These are phyloP conservation scores for Hydropsyche tenuis DNA, from an alignment of 1,140 invertebrate species.

Conservation along the genomic window DNA sequence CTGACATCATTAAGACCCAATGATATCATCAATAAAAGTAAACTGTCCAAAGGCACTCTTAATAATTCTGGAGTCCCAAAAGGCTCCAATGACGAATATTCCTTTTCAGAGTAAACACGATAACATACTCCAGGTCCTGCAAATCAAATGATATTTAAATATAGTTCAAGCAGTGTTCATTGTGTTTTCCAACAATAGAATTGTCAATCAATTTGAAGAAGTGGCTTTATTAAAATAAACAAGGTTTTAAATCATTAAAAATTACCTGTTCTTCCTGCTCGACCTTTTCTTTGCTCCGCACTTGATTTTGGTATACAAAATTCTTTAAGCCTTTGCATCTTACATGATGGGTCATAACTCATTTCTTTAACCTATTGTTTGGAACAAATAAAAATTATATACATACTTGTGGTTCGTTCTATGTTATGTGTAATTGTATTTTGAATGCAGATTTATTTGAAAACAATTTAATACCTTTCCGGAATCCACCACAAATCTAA, in stretches of 20 bases:
- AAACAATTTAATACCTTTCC: too few relatives aligned
- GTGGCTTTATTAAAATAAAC: background rate
- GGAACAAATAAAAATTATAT: background rate
- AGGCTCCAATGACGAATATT: slow-evolving; percentile 70
- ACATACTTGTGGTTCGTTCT: too few relatives aligned
- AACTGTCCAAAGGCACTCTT: slow-evolving; percentile 89
- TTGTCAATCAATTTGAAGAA: too few relatives aligned
- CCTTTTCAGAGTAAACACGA: slow-evolving; percentile 85
- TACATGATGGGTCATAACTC: slow-evolving; percentile 89
- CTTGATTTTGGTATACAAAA: slow-evolving; percentile 98
- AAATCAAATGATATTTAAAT: slow-evolving; percentile 50
- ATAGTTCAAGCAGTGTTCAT: background rate
- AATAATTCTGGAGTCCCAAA: slow-evolving; percentile 92
- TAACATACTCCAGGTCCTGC: slow-evolving; percentile 77
- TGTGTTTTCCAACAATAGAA: background rate
- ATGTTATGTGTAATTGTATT: background rate
- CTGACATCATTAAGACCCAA: slow-evolving; percentile 91
- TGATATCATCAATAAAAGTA: slow-evolving; percentile 93
- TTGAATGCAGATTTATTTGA: background rate
- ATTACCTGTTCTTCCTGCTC: slow-evolving; percentile 83
- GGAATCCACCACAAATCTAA: slow-evolving; percentile 97
- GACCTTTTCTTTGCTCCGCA: slow-evolving; percentile 95
- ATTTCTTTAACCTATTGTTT: slow-evolving; percentile 83
- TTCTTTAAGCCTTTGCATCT: slow-evolving; percentile 89
- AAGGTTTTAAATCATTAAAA: slow-evolving; percentile 25